phyloP scores from a whole-genome alignment of 2,113 vertebrate genomes.

The Globicephala melas region DNA sequence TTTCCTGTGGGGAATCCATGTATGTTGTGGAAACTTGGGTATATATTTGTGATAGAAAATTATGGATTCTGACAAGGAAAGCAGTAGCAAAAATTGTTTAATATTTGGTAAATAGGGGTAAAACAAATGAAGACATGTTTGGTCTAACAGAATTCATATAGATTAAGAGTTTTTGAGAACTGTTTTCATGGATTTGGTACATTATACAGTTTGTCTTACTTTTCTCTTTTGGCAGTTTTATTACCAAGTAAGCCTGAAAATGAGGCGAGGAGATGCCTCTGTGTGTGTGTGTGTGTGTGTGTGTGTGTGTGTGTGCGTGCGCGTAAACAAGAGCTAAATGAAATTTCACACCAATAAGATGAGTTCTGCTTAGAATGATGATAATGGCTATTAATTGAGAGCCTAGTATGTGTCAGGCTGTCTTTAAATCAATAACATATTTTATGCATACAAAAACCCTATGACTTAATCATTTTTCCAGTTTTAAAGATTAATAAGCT shows the following conservation, averaged over 20 bases:
- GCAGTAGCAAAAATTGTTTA: background rate
- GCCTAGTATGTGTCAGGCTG: background rate
- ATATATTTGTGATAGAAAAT: background rate
- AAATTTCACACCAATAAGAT: background rate
- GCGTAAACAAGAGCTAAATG: background rate
- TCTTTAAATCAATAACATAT: background rate
- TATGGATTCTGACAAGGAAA: background rate
- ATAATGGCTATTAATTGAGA: background rate
- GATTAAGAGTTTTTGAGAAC: background rate
- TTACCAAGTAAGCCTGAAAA: background rate
- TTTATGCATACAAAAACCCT: background rate
- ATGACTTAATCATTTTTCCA: background rate
- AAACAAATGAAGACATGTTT: background rate
- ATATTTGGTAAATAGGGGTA: background rate
- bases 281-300: background rate
- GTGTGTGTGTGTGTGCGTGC: background rate
- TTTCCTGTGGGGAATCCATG: background rate
- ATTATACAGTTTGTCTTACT: background rate
- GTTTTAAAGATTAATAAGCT: constrained; percentile 23
- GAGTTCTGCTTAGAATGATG: background rate
- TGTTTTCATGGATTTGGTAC: background rate
- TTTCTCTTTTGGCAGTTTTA: background rate
- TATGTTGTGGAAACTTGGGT: background rate
- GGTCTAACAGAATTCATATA: background rate
- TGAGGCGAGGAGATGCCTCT: background rate